Base-by-base conservation (phyloP, 2,797 vertebrate species). In the Argentina silus region DNA sequence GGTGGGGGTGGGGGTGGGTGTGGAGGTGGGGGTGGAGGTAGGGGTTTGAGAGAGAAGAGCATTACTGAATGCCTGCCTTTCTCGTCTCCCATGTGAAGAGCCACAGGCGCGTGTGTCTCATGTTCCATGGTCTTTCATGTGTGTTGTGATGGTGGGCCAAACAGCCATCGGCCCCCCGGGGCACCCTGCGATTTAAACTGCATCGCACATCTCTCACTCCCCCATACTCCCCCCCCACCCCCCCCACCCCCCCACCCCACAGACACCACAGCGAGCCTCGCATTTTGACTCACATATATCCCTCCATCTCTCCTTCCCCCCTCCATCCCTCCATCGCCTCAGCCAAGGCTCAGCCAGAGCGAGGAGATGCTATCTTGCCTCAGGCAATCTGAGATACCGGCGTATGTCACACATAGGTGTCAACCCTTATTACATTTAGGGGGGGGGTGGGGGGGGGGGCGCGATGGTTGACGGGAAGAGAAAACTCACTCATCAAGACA, bases 391-490 rank as follows among this genome's bases (percentile, higher is more conserved):
- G 76, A 88, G 89, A 89, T 90, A 90, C 89, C 91, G 94, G 91
- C 92, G 72, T 91, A 93, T 93, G 93, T 93, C 94, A 94, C 91
- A 94, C 94, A 94, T 93, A 91, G 91, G 86, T 95, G 94, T 94
- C 95, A 93, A 86, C 90, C 93, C 89, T 92, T 92, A 94, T 96
- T 94, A 94, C 84, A 80, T 77, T 27, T 70, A 9, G 67, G 60
- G 50, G 50, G 61, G 67, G 23, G n/a, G 44, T 27, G 11, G 56
- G 50, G 36, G 2, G 8, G 86, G 85, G 77, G 68, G 75, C 81
- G 17, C 23, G 2, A 3, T 78, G 83, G 73, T 83, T 86, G 87
- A 92, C 75, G 81, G 89, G 86, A 85, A 89, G 91, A 91, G 91
- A 93, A 89, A 91, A 85, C 85, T 89, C 88, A 89, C 88, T 94